Evolutionary conservation across 2,888 invertebrate genomes (phyloP).

Genomic region (Muscina levida): DNA sequence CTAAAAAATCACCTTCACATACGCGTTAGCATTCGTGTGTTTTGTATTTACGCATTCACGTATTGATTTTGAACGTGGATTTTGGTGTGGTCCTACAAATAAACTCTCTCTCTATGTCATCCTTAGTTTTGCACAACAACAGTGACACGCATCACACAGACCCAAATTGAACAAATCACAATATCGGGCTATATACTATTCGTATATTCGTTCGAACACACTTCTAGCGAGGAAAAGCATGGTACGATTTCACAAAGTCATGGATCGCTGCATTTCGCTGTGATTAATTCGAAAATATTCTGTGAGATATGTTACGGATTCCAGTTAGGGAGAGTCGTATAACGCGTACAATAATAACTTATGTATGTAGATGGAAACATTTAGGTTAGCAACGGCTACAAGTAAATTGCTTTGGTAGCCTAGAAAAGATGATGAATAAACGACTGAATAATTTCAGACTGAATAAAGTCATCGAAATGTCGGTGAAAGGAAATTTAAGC

Average conservation of each 20-base stretch:
- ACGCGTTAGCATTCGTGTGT: constrained; percentile 34
- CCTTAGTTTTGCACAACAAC: constrained; percentile 31
- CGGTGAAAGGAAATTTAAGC: constrained; percentile 20
- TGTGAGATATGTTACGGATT: constrained; percentile 42
- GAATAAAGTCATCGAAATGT: constrained; percentile 10
- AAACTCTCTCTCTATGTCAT: constrained; percentile 9
- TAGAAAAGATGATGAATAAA: constrained; percentile 44
- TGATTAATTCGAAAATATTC: constrained; percentile 64
- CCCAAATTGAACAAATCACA: constrained; percentile 12
- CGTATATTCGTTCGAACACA: not conserved
- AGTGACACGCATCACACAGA: not conserved
- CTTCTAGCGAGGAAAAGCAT: not conserved
- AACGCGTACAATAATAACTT: not conserved
- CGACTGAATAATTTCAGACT: constrained; percentile 30
- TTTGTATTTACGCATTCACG: constrained; percentile 57
- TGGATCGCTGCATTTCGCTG: constrained; percentile 64
- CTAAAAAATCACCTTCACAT: constrained; percentile 53
- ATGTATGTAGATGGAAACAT: constrained; percentile 1
- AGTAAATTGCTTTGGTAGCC: constrained; percentile 38
- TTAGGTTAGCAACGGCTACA: constrained; percentile 54
- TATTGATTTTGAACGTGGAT: constrained; percentile 63
- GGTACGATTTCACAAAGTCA: constrained; percentile 61
- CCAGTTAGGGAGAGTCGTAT: not conserved
- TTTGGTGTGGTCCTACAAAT: constrained; percentile 30
- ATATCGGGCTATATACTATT: not conserved